These are phyloP conservation scores for Agonopterix alstromeriana DNA, from an alignment of 2,888 invertebrate species.

Conservation along the genomic window DNA sequence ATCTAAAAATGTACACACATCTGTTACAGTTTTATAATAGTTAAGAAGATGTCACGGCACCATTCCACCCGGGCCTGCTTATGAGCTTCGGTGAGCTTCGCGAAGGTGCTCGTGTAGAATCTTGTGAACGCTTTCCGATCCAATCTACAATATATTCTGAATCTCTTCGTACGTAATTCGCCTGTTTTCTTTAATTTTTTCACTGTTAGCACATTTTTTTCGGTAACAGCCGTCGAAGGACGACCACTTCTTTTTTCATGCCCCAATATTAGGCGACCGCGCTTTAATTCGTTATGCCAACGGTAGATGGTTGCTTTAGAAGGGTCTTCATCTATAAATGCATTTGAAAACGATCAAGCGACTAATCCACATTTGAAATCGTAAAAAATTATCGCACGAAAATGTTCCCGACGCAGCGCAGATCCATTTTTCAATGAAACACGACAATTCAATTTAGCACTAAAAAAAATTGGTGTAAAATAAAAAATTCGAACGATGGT, in stretches of 20 bases:
- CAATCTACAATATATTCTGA: conserved; percentile 2
- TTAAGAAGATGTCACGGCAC: too few relatives aligned
- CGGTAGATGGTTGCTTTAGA: not conserved
- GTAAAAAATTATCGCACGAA: not conserved
- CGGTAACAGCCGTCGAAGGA: not conserved
- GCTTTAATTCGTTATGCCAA: too few relatives aligned
- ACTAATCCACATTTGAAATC: not conserved
- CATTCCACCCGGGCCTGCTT: conserved; percentile 7
- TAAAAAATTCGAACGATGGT: not conserved
- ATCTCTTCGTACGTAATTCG: conserved; percentile 1
- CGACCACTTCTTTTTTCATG: not conserved
- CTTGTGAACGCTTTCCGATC: conserved; percentile 1
- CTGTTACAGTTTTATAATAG: too few relatives aligned
- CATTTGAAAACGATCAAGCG: not conserved
- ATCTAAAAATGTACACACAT: too few relatives aligned
- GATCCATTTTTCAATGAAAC: not conserved
- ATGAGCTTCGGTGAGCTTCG: not conserved
- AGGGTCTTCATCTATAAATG: not conserved
- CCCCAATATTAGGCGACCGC: not conserved
- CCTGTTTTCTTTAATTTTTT: not conserved
- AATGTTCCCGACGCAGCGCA: not conserved
- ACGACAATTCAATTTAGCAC: not conserved
- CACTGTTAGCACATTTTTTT: not conserved
- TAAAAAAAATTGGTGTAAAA: not conserved
- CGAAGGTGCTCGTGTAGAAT: conserved; percentile 1